Conservation (phyloP, 2,888 invertebrate species). For the Drosophila lutescens region DNA sequence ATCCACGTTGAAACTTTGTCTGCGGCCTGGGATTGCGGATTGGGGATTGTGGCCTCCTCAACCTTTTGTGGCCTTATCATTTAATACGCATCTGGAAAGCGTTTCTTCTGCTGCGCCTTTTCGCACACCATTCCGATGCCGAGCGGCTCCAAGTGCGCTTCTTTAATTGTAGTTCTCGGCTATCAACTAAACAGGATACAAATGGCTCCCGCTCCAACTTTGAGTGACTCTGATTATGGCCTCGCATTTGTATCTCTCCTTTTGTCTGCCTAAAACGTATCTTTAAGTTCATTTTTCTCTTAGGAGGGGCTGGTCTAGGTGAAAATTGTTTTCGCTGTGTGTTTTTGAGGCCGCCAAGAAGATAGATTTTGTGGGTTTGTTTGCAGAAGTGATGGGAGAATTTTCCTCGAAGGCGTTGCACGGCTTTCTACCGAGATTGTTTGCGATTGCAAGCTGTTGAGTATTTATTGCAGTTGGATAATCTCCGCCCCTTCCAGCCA, state of each 20-base stretch:
- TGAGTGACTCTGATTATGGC: slow-evolving; percentile 67
- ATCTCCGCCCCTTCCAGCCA: not conserved
- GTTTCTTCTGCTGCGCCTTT: slow-evolving; percentile 58
- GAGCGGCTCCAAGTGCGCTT: slow-evolving; percentile 24
- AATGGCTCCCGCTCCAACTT: slow-evolving; percentile 42
- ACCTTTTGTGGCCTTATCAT: slow-evolving; percentile 63
- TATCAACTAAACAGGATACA: slow-evolving; percentile 65
- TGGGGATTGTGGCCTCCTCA: slow-evolving; percentile 56
- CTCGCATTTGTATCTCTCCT: slow-evolving; percentile 40
- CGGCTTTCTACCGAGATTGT: slow-evolving; percentile 1
- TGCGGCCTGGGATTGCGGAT: not conserved
- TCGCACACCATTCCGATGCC: slow-evolving; percentile 62
- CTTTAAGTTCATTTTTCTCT: slow-evolving; percentile 69
- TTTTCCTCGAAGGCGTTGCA: not conserved
- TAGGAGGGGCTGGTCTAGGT: slow-evolving; percentile 47
- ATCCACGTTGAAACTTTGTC: slow-evolving; percentile 43
- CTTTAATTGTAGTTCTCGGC: slow-evolving; percentile 66
- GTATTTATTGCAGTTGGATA: slow-evolving; percentile 3
- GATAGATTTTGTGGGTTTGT: slow-evolving; percentile 22
- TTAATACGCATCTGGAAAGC: slow-evolving; percentile 71
- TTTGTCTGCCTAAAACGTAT: slow-evolving; percentile 59
- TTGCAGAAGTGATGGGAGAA: slow-evolving; percentile 11
- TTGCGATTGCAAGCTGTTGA: slow-evolving; percentile 14
- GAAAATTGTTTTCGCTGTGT: slow-evolving; percentile 58
- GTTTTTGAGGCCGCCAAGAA: slow-evolving; percentile 22